Conservation (phyloP, 64 coral and sea anemone species). For the Anthopleura sola region DNA sequence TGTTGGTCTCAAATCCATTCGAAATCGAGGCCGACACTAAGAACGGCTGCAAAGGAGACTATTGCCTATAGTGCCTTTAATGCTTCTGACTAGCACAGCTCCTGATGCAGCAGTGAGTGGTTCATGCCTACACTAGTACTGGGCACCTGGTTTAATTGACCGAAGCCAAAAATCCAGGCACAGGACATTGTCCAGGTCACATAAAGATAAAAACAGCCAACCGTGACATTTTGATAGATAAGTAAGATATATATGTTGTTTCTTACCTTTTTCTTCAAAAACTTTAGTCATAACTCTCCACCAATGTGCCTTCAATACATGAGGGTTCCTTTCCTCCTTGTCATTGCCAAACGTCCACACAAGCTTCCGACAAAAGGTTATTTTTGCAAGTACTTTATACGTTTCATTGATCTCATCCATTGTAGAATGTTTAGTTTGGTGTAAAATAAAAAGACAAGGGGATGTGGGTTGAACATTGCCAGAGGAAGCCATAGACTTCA, state of each 20-base stretch:
- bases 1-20: too few species aligned
- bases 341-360: slow-evolving; percentile 94
- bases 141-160: too few species aligned
- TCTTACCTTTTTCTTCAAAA: slow-evolving; percentile 89
- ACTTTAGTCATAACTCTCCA: slow-evolving; percentile 93
- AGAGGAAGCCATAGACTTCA: slow-evolving; percentile 67
- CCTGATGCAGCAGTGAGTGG: too few species aligned
- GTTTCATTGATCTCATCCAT: slow-evolving; percentile 96
- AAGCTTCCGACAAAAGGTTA: slow-evolving; percentile 88
- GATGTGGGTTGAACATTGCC: slow-evolving; percentile 61
- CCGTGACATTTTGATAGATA: too few species aligned
- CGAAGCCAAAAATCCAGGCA: too few species aligned
- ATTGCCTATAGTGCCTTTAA: too few species aligned
- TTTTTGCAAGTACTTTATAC: slow-evolving; percentile 77
- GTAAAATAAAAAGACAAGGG: slow-evolving; percentile 85
- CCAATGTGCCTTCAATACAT: slow-evolving; percentile 89
- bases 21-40: too few species aligned
- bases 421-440: slow-evolving; percentile 78
- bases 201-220: too few species aligned
- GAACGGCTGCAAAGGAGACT: too few species aligned
- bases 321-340: slow-evolving; percentile 68
- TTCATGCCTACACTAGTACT: too few species aligned
- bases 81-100: too few species aligned
- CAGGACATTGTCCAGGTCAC: too few species aligned
- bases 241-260: not conserved